These are phyloP conservation scores for Leucophora obtusa DNA, from an alignment of 2,888 invertebrate species.

Conservation along the genomic window DNA sequence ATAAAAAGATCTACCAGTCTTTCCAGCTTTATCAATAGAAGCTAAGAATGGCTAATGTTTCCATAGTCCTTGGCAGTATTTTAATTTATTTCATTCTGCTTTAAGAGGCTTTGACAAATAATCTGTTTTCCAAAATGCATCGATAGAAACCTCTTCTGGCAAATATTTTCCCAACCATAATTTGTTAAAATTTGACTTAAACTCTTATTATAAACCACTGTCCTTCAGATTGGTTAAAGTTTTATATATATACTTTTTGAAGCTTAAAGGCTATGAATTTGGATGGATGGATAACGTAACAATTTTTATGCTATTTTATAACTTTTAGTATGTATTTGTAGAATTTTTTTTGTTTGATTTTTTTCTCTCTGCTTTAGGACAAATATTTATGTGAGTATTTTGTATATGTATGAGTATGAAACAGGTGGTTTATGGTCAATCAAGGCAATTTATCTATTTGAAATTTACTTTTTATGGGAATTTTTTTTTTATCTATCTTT, in stretches of 20 bases:
- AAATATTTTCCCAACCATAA: no score
- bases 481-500: constrained; percentile 8
- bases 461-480: constrained; percentile 52
- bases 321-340: constrained; percentile 28
- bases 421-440: constrained; percentile 65
- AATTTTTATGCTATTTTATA: constrained; percentile 51
- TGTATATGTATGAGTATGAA: constrained; percentile 16
- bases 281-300: constrained; percentile 26
- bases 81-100: no score
- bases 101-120: no score
- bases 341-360: constrained; percentile 14
- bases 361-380: constrained; percentile 11
- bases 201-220: neutral
- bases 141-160: no score
- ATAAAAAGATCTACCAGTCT: no score
- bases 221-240: neutral
- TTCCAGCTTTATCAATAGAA: no score
- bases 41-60: no score
- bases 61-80: no score
- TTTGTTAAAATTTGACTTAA: no score
- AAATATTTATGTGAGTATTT: constrained; percentile 17
- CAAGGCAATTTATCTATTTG: constrained; percentile 64
- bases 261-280: constrained; percentile 18
- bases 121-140: no score
- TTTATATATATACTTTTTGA: neutral